Conservation (phyloP, 2,888 invertebrate genomes). For the Drosophila maculinotata region DNA sequence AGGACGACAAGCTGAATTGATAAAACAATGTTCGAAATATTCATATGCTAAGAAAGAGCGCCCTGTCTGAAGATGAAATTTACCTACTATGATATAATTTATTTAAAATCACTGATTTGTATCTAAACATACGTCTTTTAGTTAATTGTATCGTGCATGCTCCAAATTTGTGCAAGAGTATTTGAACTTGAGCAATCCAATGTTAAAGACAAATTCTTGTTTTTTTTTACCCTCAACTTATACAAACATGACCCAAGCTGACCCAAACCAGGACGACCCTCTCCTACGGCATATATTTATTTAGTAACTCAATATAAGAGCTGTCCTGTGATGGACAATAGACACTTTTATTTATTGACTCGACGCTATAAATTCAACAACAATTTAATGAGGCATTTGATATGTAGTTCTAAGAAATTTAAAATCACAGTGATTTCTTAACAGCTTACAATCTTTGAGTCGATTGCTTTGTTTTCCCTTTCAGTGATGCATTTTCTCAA, state of each 20-base stretch:
- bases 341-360: slow-evolving; percentile 41
- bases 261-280: slow-evolving; percentile 13
- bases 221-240: slow-evolving; percentile 50
- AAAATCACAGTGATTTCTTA: not conserved
- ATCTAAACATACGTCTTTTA: not conserved
- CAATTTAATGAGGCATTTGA: slow-evolving; percentile 34
- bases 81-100: too few relatives aligned
- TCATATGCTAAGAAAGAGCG: too few relatives aligned
- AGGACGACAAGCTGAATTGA: too few relatives aligned
- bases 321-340: slow-evolving; percentile 3
- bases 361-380: slow-evolving; percentile 23
- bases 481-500: slow-evolving; percentile 24
- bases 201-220: slow-evolving; percentile 2
- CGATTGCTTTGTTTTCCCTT: not conserved
- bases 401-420: not conserved
- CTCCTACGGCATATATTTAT: slow-evolving; percentile 54
- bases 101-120: too few relatives aligned
- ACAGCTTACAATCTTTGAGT: not conserved
- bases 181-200: not conserved
- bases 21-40: too few relatives aligned
- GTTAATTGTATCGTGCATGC: not conserved
- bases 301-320: slow-evolving; percentile 40
- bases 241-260: slow-evolving; percentile 49
- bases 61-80: too few relatives aligned
- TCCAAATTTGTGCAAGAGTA: too few relatives aligned